Conservation (phyloP, 2,113 vertebrate species). For the Gorsachius goisagi region DNA sequence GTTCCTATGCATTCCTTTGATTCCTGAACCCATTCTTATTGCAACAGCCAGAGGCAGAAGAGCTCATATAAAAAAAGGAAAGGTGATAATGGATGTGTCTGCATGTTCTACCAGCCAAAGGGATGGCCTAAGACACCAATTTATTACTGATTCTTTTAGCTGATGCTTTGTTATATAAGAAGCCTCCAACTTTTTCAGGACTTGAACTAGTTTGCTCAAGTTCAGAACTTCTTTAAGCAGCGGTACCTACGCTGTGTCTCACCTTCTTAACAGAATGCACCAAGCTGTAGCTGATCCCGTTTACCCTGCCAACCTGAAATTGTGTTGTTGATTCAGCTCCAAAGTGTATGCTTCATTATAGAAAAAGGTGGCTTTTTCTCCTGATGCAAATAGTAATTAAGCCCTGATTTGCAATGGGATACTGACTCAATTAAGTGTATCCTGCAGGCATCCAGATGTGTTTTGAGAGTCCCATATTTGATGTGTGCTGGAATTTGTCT, state of each 20-base stretch:
- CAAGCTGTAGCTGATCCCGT: not conserved
- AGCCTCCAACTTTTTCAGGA: not conserved
- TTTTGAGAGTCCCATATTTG: not conserved
- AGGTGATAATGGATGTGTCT: constrained; percentile 33
- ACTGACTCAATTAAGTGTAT: not conserved
- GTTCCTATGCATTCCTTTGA: constrained; percentile 21
- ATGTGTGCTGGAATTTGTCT: not conserved
- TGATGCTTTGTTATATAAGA: not conserved
- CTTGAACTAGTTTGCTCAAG: not conserved
- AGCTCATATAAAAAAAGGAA: not conserved
- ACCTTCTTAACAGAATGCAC: not conserved
- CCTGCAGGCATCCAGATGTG: not conserved
- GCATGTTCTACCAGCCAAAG: not conserved
- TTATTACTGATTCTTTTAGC: constrained; percentile 15
- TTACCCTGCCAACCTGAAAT: not conserved
- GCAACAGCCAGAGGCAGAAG: constrained; percentile 38
- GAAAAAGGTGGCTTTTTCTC: not conserved
- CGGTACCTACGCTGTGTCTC: not conserved
- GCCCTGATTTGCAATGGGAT: not conserved
- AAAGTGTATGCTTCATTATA: not conserved
- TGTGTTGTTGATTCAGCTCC: not conserved
- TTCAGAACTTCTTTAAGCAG: not conserved
- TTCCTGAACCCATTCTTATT: constrained; percentile 28
- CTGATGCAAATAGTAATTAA: not conserved
- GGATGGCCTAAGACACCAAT: not conserved